phyloP scores from a whole-genome alignment of 2,888 invertebrate genomes.

The Drosophila seclusa region DNA sequence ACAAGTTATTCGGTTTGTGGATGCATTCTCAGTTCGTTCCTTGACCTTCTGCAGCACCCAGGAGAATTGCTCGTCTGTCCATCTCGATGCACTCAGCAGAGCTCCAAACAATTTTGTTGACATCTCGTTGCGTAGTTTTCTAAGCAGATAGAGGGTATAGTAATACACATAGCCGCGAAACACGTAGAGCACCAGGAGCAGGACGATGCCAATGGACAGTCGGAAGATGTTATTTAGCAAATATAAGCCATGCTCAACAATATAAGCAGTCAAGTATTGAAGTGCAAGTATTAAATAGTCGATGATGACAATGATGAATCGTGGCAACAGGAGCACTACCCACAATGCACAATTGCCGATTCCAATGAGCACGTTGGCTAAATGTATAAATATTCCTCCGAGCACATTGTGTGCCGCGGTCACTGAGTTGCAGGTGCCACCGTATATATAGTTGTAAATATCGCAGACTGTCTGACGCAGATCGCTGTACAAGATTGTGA shows the following conservation, averaged over 20 bases:
- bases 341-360: conserved; percentile 50
- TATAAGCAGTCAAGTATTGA: conserved; percentile 12
- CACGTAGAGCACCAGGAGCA: conserved; percentile 51
- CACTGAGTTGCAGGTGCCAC: conserved; percentile 35
- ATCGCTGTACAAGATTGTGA: conserved; percentile 7
- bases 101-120: conserved; percentile 7
- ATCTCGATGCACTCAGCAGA: conserved; percentile 9
- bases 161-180: conserved; percentile 53
- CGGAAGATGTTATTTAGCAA: conserved; percentile 52
- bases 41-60: conserved; percentile 18
- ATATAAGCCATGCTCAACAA: conserved; percentile 28
- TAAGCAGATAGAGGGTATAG: conserved; percentile 9
- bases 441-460: conserved; percentile 34
- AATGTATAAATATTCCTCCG: conserved; percentile 1
- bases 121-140: conserved; percentile 10
- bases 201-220: conserved; percentile 45
- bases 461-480: conserved; percentile 6
- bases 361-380: conserved; percentile 42
- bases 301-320: conserved; percentile 26
- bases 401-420: conserved; percentile 1
- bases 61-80: conserved; percentile 18
- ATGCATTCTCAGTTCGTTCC: background rate
- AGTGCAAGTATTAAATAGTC: conserved; percentile 39
- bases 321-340: conserved; percentile 57
- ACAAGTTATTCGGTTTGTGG: conserved; percentile 20